Evolutionary conservation across 2,888 invertebrate genomes (phyloP), one percentile per base, ranked within the genome.

Genomic region (Drosophila recens): DNA sequence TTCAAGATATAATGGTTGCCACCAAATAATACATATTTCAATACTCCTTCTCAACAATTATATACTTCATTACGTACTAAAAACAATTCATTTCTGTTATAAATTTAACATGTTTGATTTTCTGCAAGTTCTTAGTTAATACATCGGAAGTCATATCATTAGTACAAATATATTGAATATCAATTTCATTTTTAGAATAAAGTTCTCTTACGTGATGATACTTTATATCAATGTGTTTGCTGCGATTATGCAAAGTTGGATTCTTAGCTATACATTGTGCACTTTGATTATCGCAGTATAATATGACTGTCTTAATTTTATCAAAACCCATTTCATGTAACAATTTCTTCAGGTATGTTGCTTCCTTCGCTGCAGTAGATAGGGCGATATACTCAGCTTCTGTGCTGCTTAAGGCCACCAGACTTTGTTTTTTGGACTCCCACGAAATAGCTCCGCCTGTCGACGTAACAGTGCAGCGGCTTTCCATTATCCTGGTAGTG

Each of bases 281-380:
- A 46, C 27, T 46, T 27, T 46, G 46, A 27, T 27, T 46, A 27
- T 46, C n/a, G n/a, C 13, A 46, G 6, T 46, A 46, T 8, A 46
- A 46, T 27, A 27, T 4, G n/a, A 46, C 30, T 9, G 46, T 8
- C 4, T 27, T 27, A 30, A 45, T 23, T 23, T 30, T 3, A 30
- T 27, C 9, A 27, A 46, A 46, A 1, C n/a, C 46, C 45, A 45
- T 27, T 45, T 45, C 23, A 2, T n/a, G 23, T 13, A 45, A 45
- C 8, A 30, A 27, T 9, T 46, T 30, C 46, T 46, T 40, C 3
- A 40, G 15, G 15, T 40, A 40, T n/a, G 40, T 40, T 40, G 40
- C 11, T 40, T 40, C 15, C 40, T 9, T 40, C 6, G 15, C 40
- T 13, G 15, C 15, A 40, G 34, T 40, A 40, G 40, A 40, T 40